Percentiles rank a stretch among this genome's conserved stretches.
These are phyloP conservation scores for Sciurus niger DNA, from an alignment of 2,113 vertebrate genomes.

Conservation along the genomic window DNA sequence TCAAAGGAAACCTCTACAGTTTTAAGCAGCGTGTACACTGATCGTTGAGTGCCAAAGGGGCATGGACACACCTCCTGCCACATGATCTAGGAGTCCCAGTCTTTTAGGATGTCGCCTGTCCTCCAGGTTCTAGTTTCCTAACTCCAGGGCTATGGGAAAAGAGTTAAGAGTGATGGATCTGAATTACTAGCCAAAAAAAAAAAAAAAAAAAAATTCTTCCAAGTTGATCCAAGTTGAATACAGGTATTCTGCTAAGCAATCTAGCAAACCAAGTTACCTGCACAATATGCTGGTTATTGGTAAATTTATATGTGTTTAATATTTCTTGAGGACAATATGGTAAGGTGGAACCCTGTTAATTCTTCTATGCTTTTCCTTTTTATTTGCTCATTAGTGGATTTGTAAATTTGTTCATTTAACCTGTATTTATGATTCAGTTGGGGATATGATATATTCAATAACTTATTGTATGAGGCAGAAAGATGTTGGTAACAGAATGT, in stretches of 20 bases:
- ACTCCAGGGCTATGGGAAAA: not conserved
- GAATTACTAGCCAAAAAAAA: not conserved
- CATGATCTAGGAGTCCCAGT: not conserved
- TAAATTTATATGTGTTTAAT: not conserved
- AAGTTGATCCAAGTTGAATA: not conserved
- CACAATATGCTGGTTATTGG: not conserved
- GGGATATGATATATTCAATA: not conserved
- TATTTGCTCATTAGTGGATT: not conserved
- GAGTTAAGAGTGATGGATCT: not conserved
- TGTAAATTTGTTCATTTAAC: not conserved
- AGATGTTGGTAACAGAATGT: not conserved
- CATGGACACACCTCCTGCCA: too few species aligned
- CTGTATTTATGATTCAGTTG: not conserved
- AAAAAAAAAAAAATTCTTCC: not conserved
- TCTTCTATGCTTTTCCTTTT: not conserved
- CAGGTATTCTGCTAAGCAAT: not conserved
- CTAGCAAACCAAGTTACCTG: not conserved
- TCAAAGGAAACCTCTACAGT: not conserved
- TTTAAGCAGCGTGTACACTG: not conserved
- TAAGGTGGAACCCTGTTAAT: not conserved
- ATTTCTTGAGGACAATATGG: not conserved
- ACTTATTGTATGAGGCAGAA: not conserved
- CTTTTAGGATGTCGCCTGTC: not conserved
- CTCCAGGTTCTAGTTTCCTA: not conserved
- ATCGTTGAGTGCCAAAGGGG: not conserved